Conservation (phyloP, 2,888 invertebrate genomes). For the Pediacus dermestoides region DNA sequence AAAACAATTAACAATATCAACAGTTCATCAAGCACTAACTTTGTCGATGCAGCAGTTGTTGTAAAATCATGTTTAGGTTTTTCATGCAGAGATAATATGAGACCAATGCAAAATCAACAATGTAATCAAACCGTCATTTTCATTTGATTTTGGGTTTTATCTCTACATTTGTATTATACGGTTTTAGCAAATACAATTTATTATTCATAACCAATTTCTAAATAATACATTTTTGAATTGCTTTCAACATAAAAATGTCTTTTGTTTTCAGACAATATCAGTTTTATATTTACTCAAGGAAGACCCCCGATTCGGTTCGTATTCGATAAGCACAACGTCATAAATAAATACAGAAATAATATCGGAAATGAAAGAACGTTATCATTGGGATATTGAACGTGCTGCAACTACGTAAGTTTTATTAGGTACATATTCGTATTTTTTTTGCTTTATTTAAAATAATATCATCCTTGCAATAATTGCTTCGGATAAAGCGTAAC, state of each 20-base stretch:
- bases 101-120: too few relatives aligned
- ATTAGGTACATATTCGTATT: too few relatives aligned
- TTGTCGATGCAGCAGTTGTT: too few relatives aligned
- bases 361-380: slow-evolving; percentile 40
- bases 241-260: slow-evolving; percentile 14
- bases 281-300: slow-evolving; percentile 29
- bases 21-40: too few relatives aligned
- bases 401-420: slow-evolving; percentile 26
- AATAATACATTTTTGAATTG: slow-evolving; percentile 23
- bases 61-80: too few relatives aligned
- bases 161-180: too few relatives aligned
- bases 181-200: too few relatives aligned
- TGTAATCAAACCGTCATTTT: too few relatives aligned
- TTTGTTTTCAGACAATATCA: slow-evolving; percentile 30
- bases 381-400: slow-evolving; percentile 31
- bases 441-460: too few relatives aligned
- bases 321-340: slow-evolving; percentile 39
- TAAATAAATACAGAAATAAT: slow-evolving; percentile 43
- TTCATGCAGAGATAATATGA: too few relatives aligned
- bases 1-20: too few relatives aligned
- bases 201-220: slow-evolving; percentile 24
- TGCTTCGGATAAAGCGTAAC: slow-evolving; percentile 1
- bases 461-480: slow-evolving; percentile 13
- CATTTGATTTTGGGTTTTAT: too few relatives aligned
- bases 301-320: slow-evolving; percentile 27